Evolutionary conservation across 2,113 vertebrate species (phyloP).

Genomic region (Campylorhamphus procurvoides): DNA sequence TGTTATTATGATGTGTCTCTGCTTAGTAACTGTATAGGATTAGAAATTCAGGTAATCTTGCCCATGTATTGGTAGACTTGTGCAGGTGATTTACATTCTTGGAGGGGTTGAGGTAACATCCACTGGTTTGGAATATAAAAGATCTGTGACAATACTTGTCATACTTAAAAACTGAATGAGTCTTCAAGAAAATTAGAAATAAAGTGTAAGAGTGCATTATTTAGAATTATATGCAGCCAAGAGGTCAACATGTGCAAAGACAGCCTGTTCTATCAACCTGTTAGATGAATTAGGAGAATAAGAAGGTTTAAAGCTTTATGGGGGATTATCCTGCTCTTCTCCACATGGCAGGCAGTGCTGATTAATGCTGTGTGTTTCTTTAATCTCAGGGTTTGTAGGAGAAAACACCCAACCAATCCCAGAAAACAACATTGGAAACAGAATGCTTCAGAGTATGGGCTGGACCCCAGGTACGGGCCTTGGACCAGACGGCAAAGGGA

Average conservation of each 20-base stretch:
- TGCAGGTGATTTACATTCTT: background rate
- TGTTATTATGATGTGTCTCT: background rate
- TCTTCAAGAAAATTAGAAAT: background rate
- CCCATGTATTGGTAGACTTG: background rate
- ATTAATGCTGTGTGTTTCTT: conserved; percentile 60
- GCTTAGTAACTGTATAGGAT: background rate
- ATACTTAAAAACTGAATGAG: background rate
- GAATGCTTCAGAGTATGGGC: conserved; percentile 96
- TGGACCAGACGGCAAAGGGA: conserved; percentile 91
- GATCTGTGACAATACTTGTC: background rate
- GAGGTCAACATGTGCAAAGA: conserved; percentile 55
- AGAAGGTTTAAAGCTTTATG: conserved; percentile 69
- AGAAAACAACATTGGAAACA: conserved; percentile 90
- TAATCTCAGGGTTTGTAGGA: conserved; percentile 84
- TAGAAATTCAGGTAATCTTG: background rate
- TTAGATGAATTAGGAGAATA: conserved; percentile 74
- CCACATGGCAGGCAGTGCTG: conserved; percentile 36
- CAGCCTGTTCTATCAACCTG: conserved; percentile 60
- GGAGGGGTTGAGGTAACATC: background rate
- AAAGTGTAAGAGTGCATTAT: background rate
- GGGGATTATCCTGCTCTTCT: conserved; percentile 57
- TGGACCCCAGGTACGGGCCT: conserved; percentile 94
- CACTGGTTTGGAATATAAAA: background rate
- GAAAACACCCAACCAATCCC: conserved; percentile 88
- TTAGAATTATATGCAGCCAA: conserved; percentile 13